phyloP scores from a whole-genome alignment of 2,888 invertebrate species.

The Tipula lateralis region DNA sequence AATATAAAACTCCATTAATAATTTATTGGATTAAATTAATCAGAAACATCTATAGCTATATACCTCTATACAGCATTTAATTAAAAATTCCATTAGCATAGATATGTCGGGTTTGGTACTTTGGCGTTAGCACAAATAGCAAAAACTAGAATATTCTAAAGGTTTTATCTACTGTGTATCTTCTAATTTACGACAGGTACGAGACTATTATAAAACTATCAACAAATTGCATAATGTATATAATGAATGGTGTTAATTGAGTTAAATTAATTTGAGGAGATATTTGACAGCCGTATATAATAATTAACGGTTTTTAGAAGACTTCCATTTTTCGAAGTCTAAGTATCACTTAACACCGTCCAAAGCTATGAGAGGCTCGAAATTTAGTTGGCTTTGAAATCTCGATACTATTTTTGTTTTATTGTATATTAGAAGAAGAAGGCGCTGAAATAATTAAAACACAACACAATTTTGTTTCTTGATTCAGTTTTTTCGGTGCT shows the following conservation, averaged over 20 bases:
- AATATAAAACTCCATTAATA: background rate
- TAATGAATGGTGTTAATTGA: background rate
- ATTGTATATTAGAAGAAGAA: too few species aligned
- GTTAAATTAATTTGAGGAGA: background rate
- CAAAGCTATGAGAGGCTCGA: too few species aligned
- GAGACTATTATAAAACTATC: background rate
- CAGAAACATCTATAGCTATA: background rate
- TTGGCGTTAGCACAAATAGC: background rate
- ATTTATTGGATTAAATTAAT: conserved; percentile 11
- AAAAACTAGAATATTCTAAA: conserved; percentile 2
- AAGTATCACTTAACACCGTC: too few species aligned
- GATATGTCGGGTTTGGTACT: background rate
- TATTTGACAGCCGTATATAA: background rate
- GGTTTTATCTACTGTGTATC: background rate
- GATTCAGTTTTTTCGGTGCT: too few species aligned
- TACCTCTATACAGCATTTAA: background rate
- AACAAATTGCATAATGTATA: background rate
- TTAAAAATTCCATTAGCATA: background rate
- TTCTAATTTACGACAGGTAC: background rate
- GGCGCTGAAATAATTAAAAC: too few species aligned
- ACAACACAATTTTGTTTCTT: too few species aligned
- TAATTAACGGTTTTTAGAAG: background rate
- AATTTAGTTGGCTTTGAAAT: too few species aligned
- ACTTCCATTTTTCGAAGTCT: too few species aligned
- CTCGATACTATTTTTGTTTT: too few species aligned